A percentile compares a stretch with the other conserved stretches of the same genome.
Conservation (phyloP, 2,797 vertebrate genomes). For the Rhabdomys pumilio region DNA sequence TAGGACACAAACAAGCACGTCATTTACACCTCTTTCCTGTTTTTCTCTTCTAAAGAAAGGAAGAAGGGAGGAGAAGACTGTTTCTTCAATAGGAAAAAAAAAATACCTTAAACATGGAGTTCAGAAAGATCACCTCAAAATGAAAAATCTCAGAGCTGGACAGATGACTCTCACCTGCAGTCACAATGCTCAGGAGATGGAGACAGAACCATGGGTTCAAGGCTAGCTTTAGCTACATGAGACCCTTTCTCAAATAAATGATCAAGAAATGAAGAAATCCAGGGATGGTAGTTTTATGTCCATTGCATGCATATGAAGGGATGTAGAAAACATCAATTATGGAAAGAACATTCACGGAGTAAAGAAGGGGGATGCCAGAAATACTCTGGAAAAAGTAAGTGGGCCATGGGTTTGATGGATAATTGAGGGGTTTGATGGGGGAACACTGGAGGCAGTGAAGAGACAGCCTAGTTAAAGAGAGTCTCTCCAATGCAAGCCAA, state of each 20-base stretch:
- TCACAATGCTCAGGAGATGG: neutral
- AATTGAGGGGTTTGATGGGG: neutral
- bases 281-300: neutral
- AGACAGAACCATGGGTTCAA: neutral
- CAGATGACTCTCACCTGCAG: neutral
- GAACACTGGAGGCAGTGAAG: neutral
- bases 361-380: neutral
- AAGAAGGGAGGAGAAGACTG: neutral
- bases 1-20: neutral
- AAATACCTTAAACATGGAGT: neutral
- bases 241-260: neutral
- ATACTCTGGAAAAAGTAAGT: neutral
- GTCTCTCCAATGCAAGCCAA: neutral
- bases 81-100: neutral
- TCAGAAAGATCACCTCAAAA: neutral
- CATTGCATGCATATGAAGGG: neutral
- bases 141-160: neutral
- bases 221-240: neutral
- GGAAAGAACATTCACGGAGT: neutral
- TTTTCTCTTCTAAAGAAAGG: neutral
- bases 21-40: neutral
- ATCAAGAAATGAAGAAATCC: neutral
- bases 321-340: neutral
- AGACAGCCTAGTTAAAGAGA: neutral
- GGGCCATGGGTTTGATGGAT: neutral